Percentiles rank a stretch among this genome's conserved stretches.
Evolutionary conservation across 2,797 vertebrate species (phyloP).

Genomic region (Schizopygopsis malacanthus): DNA sequence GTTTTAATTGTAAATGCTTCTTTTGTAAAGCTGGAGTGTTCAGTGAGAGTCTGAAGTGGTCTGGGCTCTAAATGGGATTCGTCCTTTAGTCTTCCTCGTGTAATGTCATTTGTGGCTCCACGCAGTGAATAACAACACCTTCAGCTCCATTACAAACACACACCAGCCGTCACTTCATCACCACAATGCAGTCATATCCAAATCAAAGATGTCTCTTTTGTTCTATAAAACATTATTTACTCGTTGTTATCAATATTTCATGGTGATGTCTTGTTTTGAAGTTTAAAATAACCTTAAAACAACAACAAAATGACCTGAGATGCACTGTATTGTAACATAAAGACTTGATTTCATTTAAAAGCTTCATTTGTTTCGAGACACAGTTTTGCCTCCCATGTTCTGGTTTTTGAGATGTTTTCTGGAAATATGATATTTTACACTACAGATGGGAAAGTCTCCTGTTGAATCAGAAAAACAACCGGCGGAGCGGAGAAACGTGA

Average conservation of each 20-base stretch:
- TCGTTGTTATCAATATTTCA: neutral
- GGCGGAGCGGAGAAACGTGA: neutral
- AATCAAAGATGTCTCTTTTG: neutral
- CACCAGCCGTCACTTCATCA: neutral
- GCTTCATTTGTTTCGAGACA: neutral
- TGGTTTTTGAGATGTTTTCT: neutral
- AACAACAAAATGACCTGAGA: no score
- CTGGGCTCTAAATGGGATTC: conserved; percentile 82
- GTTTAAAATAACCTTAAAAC: neutral
- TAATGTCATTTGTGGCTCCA: conserved; percentile 84
- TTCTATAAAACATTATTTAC: neutral
- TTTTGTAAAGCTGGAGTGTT: conserved; percentile 73
- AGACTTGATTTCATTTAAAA: neutral
- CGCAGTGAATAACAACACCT: conserved; percentile 82
- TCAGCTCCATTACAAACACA: conserved; percentile 76
- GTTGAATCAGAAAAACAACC: neutral
- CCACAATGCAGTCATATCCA: neutral
- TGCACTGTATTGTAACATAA: neutral
- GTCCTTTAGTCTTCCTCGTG: conserved; percentile 82
- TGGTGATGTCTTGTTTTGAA: neutral
- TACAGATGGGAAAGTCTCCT: neutral
- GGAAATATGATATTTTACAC: neutral
- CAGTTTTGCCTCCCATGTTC: neutral
- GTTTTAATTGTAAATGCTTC: conserved; percentile 76
- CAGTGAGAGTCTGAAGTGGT: conserved; percentile 78